A percentile compares a stretch with the other conserved stretches of the same genome.
Conservation (phyloP, 2,888 invertebrate genomes). For the Idaea straminata region DNA sequence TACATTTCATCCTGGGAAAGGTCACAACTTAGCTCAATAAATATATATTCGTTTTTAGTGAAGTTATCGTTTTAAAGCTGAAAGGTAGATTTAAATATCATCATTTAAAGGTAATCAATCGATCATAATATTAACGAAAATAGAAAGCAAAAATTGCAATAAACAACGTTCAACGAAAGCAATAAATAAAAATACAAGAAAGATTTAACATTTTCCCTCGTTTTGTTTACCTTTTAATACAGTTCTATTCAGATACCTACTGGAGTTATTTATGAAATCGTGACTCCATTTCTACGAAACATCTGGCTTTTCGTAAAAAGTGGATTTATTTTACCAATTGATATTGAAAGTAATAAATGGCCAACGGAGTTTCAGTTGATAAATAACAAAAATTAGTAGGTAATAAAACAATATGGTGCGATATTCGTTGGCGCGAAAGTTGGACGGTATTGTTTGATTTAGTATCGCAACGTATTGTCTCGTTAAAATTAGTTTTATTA, state of each 20-base stretch:
- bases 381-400: not conserved
- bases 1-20: too few relatives aligned
- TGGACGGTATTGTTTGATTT: not conserved
- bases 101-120: not conserved
- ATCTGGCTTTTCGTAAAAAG: not conserved
- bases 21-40: too few relatives aligned
- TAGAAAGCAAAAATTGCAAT: not conserved
- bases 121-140: not conserved
- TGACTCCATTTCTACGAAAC: not conserved
- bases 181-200: not conserved
- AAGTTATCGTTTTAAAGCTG: not conserved
- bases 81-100: not conserved
- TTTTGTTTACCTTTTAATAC: conserved; percentile 1
- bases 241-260: not conserved
- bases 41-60: too few relatives aligned
- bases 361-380: not conserved
- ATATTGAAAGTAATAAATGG: not conserved
- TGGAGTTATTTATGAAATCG: not conserved
- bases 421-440: not conserved
- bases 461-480: not conserved
- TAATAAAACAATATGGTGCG: not conserved
- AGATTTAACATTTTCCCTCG: not conserved
- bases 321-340: not conserved
- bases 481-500: not conserved
- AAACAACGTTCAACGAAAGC: not conserved